Percentiles rank a stretch among this genome's conserved stretches.
Evolutionary conservation across 2,113 vertebrate species (phyloP).

Genomic region (Oreotragus oreotragus): DNA sequence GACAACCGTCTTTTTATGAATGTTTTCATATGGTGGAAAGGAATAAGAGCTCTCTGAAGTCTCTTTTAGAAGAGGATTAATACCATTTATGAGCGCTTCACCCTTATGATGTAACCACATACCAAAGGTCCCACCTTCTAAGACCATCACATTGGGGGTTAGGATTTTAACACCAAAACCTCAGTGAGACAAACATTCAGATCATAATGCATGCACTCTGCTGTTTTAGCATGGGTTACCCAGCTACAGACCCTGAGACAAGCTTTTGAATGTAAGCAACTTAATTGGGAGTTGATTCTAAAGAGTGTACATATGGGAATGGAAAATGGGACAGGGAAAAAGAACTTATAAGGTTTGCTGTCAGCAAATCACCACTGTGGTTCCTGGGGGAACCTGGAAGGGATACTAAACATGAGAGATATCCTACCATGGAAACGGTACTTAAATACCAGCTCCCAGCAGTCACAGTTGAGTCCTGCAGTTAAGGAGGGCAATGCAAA

Average conservation of each 20-base stretch:
- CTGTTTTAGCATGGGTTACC: background rate
- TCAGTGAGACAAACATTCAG: background rate
- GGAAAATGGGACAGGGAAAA: background rate
- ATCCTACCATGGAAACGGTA: rapidly evolving
- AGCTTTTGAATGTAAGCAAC: background rate
- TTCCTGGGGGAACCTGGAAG: background rate
- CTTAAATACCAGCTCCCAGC: background rate
- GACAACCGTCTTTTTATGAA: background rate
- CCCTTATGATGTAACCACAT: background rate
- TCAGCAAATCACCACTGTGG: background rate
- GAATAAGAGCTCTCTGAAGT: background rate
- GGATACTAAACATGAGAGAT: background rate
- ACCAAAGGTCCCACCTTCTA: background rate
- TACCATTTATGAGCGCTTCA: rapidly evolving
- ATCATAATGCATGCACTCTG: rapidly evolving
- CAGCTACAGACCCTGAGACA: background rate
- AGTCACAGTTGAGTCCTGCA: background rate
- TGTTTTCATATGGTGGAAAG: background rate
- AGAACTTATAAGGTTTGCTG: rapidly evolving
- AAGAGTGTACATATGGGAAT: background rate
- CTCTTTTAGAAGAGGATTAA: background rate
- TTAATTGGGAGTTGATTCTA: background rate
- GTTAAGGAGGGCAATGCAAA: background rate
- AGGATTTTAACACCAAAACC: background rate
- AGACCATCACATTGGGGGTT: background rate